Conservation (phyloP, 2,113 vertebrate genomes). For the Petrocephalus zakoni region DNA sequence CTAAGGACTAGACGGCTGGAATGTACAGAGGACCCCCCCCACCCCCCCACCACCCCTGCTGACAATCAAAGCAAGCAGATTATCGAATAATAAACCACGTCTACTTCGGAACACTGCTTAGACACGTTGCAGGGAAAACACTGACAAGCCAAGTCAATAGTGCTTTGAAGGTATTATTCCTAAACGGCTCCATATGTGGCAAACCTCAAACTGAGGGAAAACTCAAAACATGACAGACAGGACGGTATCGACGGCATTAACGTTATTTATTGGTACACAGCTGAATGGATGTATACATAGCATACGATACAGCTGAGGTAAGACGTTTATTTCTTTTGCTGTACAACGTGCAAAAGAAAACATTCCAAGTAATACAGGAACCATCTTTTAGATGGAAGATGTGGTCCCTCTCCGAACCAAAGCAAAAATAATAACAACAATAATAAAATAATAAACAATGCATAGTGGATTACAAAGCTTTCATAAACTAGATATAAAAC, state of each 20-base stretch:
- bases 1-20: neutral
- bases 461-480: constrained; percentile 56
- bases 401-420: constrained; percentile 48
- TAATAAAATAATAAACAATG: constrained; percentile 26
- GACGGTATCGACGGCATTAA: constrained; percentile 53
- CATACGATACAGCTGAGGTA: constrained; percentile 66
- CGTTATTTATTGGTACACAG: constrained; percentile 60
- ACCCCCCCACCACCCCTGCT: neutral
- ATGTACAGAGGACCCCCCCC: neutral
- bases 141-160: neutral
- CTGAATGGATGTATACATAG: constrained; percentile 71
- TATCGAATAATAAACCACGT: neutral
- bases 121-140: neutral
- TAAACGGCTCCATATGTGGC: constrained; percentile 68
- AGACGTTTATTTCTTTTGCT: constrained; percentile 62
- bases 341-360: constrained; percentile 64
- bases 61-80: neutral
- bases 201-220: constrained; percentile 60
- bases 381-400: constrained; percentile 53
- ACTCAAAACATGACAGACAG: constrained; percentile 54
- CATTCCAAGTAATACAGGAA: constrained; percentile 51
- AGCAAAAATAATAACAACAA: constrained; percentile 46
- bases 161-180: constrained; percentile 24
- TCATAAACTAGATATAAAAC: constrained; percentile 31
- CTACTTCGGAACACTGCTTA: neutral